phyloP scores from a whole-genome alignment of 2,113 vertebrate species.

The Diadophis punctatus region DNA sequence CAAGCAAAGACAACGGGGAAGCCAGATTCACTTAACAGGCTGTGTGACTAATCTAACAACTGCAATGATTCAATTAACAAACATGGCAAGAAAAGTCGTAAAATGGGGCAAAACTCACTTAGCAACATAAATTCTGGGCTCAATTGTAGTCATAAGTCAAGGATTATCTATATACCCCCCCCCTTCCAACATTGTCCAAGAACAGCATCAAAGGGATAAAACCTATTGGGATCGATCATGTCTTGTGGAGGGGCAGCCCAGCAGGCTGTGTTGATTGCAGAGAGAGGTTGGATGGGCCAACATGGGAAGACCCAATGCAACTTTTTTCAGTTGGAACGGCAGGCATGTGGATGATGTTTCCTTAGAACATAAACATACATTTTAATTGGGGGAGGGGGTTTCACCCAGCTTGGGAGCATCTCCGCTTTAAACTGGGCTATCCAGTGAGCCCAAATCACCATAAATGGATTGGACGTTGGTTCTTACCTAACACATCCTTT shows the following conservation, averaged over 20 bases:
- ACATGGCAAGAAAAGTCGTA: no score
- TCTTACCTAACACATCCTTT: no score
- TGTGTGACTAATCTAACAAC: no score
- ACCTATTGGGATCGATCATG: background rate
- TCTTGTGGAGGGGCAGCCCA: background rate
- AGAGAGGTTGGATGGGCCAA: background rate
- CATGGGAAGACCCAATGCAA: background rate
- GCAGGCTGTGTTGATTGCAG: background rate
- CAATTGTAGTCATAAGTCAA: no score
- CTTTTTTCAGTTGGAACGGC: background rate
- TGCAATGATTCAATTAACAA: no score
- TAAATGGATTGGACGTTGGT: no score
- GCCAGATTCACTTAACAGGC: no score
- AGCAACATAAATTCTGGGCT: no score
- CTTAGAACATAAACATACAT: background rate
- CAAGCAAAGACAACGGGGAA: no score
- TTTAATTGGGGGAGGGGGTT: no score
- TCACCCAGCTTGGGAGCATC: background rate
- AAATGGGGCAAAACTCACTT: no score
- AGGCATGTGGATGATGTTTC: background rate
- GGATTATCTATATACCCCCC: background rate
- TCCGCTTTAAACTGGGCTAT: background rate
- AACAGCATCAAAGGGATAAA: background rate
- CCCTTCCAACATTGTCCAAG: background rate
- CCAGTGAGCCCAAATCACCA: no score